Percentiles rank a stretch among this genome's conserved stretches.
These are phyloP conservation scores for Abrostola triplasia DNA, from an alignment of 2,888 invertebrate species.

Conservation along the genomic window DNA sequence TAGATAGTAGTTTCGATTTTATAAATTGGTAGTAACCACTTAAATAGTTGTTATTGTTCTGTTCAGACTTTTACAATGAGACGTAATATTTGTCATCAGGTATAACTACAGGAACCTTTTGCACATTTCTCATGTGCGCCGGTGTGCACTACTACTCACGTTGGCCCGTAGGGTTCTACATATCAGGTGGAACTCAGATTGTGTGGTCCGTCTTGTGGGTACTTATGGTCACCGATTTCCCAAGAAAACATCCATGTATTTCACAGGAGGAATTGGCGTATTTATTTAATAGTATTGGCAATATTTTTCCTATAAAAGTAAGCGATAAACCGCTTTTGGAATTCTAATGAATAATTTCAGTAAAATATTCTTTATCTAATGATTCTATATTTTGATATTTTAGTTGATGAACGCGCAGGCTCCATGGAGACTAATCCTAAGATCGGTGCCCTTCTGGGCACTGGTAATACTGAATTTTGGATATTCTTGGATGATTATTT, in stretches of 20 bases:
- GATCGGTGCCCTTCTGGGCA: conserved; percentile 79
- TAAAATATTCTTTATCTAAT: background rate
- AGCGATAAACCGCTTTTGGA: conserved; percentile 12
- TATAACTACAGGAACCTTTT: conserved; percentile 88
- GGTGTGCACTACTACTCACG: conserved; percentile 88
- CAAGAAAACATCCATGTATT: conserved; percentile 89
- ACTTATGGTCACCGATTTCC: conserved; percentile 89
- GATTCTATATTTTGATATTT: conserved; percentile 38
- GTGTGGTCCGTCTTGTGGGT: conserved; percentile 88
- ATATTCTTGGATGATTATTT: conserved; percentile 83
- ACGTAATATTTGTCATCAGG: conserved; percentile 62
- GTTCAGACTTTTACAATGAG: background rate
- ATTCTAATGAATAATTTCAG: background rate
- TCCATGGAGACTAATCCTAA: conserved; percentile 78
- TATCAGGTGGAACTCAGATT: conserved; percentile 87
- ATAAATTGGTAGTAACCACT: too few relatives aligned
- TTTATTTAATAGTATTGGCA: conserved; percentile 88
- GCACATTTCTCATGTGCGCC: conserved; percentile 90
- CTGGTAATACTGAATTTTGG: conserved; percentile 81
- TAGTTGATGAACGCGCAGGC: conserved; percentile 78
- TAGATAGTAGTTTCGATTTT: too few relatives aligned
- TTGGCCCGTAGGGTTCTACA: conserved; percentile 91
- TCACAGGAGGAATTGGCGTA: conserved; percentile 88
- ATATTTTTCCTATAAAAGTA: conserved; percentile 81
- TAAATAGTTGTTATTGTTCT: too few relatives aligned